Conservation (phyloP, 2,888 invertebrate species). For the Argyresthia goedartella region DNA sequence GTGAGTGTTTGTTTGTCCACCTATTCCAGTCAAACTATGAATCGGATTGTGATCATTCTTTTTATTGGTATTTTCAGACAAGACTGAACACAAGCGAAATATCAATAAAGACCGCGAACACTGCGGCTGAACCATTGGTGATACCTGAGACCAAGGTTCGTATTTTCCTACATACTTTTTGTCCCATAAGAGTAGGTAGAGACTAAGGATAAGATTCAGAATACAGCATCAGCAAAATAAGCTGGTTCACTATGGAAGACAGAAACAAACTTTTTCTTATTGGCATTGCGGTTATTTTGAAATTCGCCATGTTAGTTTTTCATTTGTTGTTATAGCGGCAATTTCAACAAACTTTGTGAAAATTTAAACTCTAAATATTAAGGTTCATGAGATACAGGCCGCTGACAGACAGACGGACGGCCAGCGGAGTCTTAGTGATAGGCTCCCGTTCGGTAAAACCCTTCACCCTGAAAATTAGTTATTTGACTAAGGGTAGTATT, state of each 20-base stretch:
- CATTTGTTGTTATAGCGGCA: background rate
- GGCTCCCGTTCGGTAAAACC: too few species aligned
- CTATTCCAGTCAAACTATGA: too few species aligned
- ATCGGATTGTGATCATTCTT: background rate
- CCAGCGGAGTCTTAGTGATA: too few species aligned
- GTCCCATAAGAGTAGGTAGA: background rate
- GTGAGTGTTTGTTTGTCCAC: too few species aligned
- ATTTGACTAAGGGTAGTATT: too few species aligned
- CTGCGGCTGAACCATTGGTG: constrained; percentile 15
- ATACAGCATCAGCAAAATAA: background rate
- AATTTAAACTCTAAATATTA: too few species aligned
- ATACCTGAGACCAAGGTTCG: constrained; percentile 25
- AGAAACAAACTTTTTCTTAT: background rate
- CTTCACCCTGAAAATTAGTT: too few species aligned
- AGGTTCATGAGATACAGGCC: too few species aligned
- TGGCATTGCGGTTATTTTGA: background rate
- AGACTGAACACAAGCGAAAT: constrained; percentile 30
- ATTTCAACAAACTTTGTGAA: too few species aligned
- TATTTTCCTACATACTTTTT: constrained; percentile 1
- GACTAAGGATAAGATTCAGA: background rate
- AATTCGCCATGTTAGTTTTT: background rate
- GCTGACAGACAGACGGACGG: too few species aligned
- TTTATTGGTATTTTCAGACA: constrained; percentile 15
- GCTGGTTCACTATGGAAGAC: background rate
- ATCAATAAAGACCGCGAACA: constrained; percentile 23